These are phyloP conservation scores for Macaca mulatta DNA, from an alignment of 2,113 vertebrate species.

Conservation along the genomic window DNA sequence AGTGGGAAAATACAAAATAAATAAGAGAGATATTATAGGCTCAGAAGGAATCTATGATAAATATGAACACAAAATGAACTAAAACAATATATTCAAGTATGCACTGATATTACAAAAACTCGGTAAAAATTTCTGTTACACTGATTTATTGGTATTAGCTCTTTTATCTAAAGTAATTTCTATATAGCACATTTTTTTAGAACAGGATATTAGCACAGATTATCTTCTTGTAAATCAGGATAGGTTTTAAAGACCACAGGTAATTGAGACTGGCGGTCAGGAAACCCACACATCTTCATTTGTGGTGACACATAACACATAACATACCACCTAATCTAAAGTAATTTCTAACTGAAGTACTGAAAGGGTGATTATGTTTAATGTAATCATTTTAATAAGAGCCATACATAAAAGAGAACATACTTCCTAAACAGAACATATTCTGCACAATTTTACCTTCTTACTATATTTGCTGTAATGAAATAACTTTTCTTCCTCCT, in stretches of 20 bases:
- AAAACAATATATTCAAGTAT: background rate
- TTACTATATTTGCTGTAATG: background rate
- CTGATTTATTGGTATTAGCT: background rate
- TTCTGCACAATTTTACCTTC: background rate
- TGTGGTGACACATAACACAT: too few relatives aligned
- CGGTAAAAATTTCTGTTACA: background rate
- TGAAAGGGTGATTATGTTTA: background rate
- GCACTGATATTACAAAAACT: background rate
- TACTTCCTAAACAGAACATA: constrained; percentile 11
- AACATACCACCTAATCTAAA: too few relatives aligned
- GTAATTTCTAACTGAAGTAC: background rate
- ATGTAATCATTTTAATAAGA: constrained; percentile 22
- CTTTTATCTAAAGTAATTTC: background rate
- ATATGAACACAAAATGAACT: constrained; percentile 21
- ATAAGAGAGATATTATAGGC: background rate
- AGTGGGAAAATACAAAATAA: background rate
- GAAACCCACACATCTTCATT: too few relatives aligned
- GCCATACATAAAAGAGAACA: background rate
- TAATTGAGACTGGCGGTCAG: too few relatives aligned
- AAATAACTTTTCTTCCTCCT: background rate
- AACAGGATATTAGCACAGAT: too few relatives aligned
- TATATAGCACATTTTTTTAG: background rate
- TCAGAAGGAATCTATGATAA: background rate
- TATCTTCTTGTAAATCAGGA: too few relatives aligned
- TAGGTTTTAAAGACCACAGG: too few relatives aligned